Percentiles rank a stretch among this genome's conserved stretches.
These are phyloP conservation scores for Zaprionus lachaisei DNA, from an alignment of 1,140 invertebrate species.

Conservation along the genomic window DNA sequence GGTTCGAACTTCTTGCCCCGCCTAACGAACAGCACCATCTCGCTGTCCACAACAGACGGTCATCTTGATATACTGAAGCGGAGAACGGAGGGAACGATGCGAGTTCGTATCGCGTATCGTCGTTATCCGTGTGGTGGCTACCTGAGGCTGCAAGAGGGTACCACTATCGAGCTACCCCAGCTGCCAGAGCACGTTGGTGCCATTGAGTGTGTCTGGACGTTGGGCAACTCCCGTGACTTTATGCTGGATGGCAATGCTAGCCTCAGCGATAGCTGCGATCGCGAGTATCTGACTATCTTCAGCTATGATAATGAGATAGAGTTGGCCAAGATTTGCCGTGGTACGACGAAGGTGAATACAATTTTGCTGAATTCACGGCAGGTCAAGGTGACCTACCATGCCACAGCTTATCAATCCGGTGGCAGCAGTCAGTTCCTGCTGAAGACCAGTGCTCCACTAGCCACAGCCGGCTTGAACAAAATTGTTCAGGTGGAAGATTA, in stretches of 20 bases:
- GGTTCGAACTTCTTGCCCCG: neutral
- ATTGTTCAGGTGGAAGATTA: slow-evolving; percentile 17
- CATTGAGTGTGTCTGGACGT: slow-evolving; percentile 61
- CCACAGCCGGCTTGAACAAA: neutral
- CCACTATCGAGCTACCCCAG: slow-evolving; percentile 29
- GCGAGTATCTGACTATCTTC: slow-evolving; percentile 55
- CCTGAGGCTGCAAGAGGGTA: slow-evolving; percentile 31
- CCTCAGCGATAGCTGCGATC: slow-evolving; percentile 63
- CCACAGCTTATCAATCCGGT: slow-evolving; percentile 1
- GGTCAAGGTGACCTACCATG: slow-evolving; percentile 53
- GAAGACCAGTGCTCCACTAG: neutral
- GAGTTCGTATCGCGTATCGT: slow-evolving; percentile 47
- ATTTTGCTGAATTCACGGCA: slow-evolving; percentile 5
- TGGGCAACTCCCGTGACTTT: slow-evolving; percentile 22
- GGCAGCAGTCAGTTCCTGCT: slow-evolving; percentile 42
- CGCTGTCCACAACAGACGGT: slow-evolving; percentile 36
- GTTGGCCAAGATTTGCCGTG: slow-evolving; percentile 49
- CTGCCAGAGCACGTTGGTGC: slow-evolving; percentile 26
- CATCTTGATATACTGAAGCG: slow-evolving; percentile 31
- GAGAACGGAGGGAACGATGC: neutral
- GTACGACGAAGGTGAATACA: slow-evolving; percentile 20
- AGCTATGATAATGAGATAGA: neutral
- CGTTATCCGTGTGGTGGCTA: slow-evolving; percentile 60
- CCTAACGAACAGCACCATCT: slow-evolving; percentile 23
- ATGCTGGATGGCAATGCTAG: slow-evolving; percentile 48